phyloP scores from a whole-genome alignment of 2,888 invertebrate genomes.

The Deroplatys truncata region DNA sequence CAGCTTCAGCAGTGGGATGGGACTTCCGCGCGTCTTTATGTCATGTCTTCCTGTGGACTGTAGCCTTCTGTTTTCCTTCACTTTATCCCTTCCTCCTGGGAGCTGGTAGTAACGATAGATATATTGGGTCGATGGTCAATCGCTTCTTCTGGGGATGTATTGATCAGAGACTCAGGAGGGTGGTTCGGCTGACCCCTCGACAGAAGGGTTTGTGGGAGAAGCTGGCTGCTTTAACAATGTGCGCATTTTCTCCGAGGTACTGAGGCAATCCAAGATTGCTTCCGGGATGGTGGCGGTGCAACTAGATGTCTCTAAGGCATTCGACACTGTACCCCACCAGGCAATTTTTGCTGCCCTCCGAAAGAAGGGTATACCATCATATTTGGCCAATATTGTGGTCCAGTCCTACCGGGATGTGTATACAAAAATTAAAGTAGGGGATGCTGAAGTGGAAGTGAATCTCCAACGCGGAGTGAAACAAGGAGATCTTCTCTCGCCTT shows the following conservation, averaged over 20 bases:
- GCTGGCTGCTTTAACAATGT: no score
- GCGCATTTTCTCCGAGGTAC: conserved; percentile 23
- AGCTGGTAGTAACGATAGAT: no score
- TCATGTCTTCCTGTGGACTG: no score
- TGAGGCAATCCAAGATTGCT: background rate
- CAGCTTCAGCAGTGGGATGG: no score
- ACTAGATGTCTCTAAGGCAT: conserved; percentile 34
- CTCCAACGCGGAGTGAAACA: conserved; percentile 27
- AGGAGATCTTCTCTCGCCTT: conserved; percentile 29
- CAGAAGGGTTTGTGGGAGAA: no score
- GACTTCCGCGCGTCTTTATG: no score
- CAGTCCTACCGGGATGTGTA: background rate
- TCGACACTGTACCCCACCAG: conserved; percentile 33
- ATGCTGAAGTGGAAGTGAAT: background rate
- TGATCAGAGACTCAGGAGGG: no score
- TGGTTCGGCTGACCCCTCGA: no score
- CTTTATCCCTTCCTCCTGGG: no score
- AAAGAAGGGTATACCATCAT: background rate
- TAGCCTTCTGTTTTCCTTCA: no score
- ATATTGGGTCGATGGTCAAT: no score
- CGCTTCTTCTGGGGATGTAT: no score
- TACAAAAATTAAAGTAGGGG: background rate
- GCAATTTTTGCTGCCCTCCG: conserved; percentile 9
- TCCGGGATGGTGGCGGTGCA: conserved; percentile 27
- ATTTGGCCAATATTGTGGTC: conserved; percentile 18